phyloP scores from a whole-genome alignment of 2,888 invertebrate species.

The Microctonus hyperodae region DNA sequence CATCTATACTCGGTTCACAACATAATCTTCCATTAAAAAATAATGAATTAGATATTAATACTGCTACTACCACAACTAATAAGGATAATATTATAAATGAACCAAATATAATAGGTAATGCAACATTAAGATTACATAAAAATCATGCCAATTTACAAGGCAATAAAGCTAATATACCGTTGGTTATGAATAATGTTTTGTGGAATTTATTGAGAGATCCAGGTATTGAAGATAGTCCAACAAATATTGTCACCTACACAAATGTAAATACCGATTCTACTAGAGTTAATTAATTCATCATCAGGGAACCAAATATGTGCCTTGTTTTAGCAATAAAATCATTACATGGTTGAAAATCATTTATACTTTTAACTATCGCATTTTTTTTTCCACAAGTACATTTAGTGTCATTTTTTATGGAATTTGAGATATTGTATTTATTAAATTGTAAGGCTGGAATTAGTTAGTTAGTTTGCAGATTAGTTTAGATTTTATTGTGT shows the following conservation, averaged over 20 bases:
- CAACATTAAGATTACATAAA: constrained; percentile 48
- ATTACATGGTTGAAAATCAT: background rate
- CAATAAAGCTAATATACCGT: constrained; percentile 57
- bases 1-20: constrained; percentile 52
- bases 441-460: constrained; percentile 20
- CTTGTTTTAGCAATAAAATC: constrained; percentile 13
- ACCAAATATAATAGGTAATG: constrained; percentile 35
- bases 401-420: background rate
- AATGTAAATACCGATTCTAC: constrained; percentile 55
- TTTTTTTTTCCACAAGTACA: constrained; percentile 5
- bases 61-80: background rate
- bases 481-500: background rate
- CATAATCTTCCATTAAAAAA: constrained; percentile 45
- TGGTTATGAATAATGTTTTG: constrained; percentile 57
- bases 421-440: constrained; percentile 14
- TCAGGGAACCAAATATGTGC: constrained; percentile 40
- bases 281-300: constrained; percentile 45
- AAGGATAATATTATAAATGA: constrained; percentile 35
- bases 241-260: constrained; percentile 52
- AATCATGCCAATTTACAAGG: constrained; percentile 51
- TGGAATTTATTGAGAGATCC: constrained; percentile 55
- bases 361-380: background rate
- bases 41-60: constrained; percentile 20
- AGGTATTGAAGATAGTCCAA: constrained; percentile 47
- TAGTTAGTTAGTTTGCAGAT: constrained; percentile 3